Percentiles rank a stretch among this genome's conserved stretches.
Conservation (phyloP, 2,113 vertebrate species). For the Suricata suricatta region DNA sequence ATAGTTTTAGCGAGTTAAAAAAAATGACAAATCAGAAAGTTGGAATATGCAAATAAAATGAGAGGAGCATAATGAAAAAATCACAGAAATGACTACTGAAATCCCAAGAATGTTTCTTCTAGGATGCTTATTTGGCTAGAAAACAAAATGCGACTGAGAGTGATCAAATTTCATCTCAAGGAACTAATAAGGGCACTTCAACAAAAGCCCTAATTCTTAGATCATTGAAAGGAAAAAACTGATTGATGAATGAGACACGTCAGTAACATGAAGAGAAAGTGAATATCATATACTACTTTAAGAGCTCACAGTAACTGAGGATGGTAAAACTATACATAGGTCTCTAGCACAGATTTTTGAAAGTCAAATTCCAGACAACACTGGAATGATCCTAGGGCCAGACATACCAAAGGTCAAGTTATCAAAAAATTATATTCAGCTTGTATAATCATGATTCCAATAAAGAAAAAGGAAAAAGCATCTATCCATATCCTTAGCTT, state of each 20-base stretch:
- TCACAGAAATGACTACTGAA: slow-evolving; percentile 31
- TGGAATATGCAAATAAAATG: slow-evolving; percentile 22
- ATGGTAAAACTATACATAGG: slow-evolving; percentile 12
- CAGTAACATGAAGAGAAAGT: slow-evolving; percentile 32
- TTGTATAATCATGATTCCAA: slow-evolving; percentile 47
- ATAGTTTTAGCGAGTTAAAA: background rate
- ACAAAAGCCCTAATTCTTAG: slow-evolving; percentile 38
- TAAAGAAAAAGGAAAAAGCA: slow-evolving; percentile 46
- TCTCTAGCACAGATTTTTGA: background rate
- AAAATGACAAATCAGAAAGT: background rate
- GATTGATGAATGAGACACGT: background rate
- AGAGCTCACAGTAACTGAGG: background rate
- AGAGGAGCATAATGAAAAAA: background rate
- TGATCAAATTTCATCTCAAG: slow-evolving; percentile 21
- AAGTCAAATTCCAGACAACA: slow-evolving; percentile 21
- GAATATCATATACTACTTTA: background rate
- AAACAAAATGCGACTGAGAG: background rate
- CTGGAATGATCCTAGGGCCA: background rate
- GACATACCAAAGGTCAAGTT: slow-evolving; percentile 28
- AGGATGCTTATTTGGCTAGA: background rate
- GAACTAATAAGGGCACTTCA: background rate
- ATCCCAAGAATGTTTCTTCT: background rate
- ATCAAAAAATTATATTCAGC: slow-evolving; percentile 50
- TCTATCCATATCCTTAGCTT: slow-evolving; percentile 61
- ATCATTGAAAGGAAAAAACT: slow-evolving; percentile 11